Base-by-base conservation (phyloP, 1,140 invertebrate species). In the Psilanteris sp. region DNA sequence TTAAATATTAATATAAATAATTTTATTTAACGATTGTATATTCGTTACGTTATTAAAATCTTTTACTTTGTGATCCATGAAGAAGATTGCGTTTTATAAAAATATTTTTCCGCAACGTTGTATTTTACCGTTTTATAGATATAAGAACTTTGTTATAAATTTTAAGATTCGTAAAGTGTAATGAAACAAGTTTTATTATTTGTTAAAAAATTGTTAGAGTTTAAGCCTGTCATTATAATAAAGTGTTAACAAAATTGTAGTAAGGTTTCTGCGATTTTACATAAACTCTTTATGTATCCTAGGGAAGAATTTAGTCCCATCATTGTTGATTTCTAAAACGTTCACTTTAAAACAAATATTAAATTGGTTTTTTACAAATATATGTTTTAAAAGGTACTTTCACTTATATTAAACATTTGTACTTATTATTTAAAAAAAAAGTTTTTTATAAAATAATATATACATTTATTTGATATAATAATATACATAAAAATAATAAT, bases 161-260 rank as follows among this genome's bases (percentile, higher is more conserved):
- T 66, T 73, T 64, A 73, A 72, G 70, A 8, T 7, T 59, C 52
- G 4, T 59, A 64, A 62, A 52, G 32, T 66, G 46, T 66, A 74
- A 66, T 27, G 10, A 59, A 59, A 52, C 59, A 66, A 67, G 44
- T 52, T 74, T 74, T 74, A 74, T 62, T 68, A 67, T 67, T 67
- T 68, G 71, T 62, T 75, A 57, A 62, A 57, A 55, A 62, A 50
- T 68, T 75, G 55, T 68, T 75, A 62, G 62, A 74, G 61, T 74
- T 66, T 74, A 74, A 61, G 70, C 20, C 34, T 50, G 27, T 48
- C 57, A 73, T 73, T 64, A 52, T 15, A 59, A 66, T 66, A 66
- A 64, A 66, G 52, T 73, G 59, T 66, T 67, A 74, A 54, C 61
- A 74, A 74, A 67, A 74, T 74, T 74, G 24, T 67, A 67, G 39